Evolutionary conservation across 2,888 invertebrate species (phyloP), one percentile per base, ranked within the genome.

Genomic region (Chrysotoxum bicinctum): DNA sequence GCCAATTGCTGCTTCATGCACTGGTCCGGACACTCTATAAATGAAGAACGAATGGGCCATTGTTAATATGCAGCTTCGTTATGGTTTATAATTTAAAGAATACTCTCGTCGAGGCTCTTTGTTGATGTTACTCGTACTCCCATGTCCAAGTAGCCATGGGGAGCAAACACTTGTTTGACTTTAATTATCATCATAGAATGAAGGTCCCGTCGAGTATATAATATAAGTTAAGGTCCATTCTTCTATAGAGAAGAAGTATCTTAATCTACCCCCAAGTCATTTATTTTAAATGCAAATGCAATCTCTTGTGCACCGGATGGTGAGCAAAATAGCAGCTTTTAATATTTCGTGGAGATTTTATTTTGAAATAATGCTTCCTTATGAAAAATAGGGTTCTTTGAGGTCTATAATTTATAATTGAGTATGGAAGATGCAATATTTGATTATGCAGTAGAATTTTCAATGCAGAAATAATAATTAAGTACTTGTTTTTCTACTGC

Each of bases 71-170:
- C 69, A 64, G 70, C 69, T 60, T 79, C 66, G 74, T 83, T 75
- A 78, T 74, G 79, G 69, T 58, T 73, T 78, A 58, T 76, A 72
- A 73, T 58, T 74, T 52, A 75, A 64, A 69, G 52, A 64, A 69
- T 26, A 43, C 54, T 60, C 35, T 68, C 37, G 14, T 23, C 14
- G 3, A n/a, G 64, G 10, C 74, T 21, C 32, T 66, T 35, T 62
- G 54, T 19, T 21, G 43, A 48, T 74, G 45, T 43, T 75, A 32
- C 32, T 26, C 26, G 26, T 26, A 35, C 16, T 26, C 12, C 40
- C 32, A 37, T 58, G 37, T 32, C 21, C 58, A 58, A 52, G 37
- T 19, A 60, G 35, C 74, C 48, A 68, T 58, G 37, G 72, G 45
- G 78, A 50, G n/a, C 50, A 37, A 58, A 43, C 54, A 76, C 62